Evolutionary conservation across 2,113 vertebrate genomes (phyloP).

Genomic region (Alouatta palliata): DNA sequence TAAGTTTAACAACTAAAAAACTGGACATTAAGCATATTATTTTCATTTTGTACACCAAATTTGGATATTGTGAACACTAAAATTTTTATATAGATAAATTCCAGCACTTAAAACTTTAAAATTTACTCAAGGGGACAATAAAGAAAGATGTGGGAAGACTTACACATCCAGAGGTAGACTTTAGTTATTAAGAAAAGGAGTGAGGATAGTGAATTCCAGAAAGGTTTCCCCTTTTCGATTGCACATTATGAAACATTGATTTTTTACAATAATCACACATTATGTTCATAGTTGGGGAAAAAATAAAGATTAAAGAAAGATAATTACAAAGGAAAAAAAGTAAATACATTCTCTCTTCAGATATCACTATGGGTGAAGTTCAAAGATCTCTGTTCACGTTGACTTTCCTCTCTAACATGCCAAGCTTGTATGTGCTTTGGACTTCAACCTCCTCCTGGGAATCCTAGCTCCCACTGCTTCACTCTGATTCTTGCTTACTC

Average conservation of each 20-base stretch:
- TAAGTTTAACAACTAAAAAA: neutral
- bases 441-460: neutral
- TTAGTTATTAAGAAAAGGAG: neutral
- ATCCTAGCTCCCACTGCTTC: neutral
- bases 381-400: neutral
- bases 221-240: neutral
- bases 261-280: neutral
- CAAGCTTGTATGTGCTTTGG: neutral
- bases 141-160: neutral
- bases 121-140: neutral
- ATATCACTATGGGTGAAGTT: neutral
- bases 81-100: neutral
- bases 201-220: neutral
- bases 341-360: neutral
- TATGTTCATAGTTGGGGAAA: neutral
- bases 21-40: neutral
- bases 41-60: neutral
- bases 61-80: neutral
- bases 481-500: neutral
- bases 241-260: neutral
- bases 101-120: neutral
- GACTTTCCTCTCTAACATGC: neutral
- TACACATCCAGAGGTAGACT: neutral
- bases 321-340: neutral
- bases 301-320: constrained; percentile 1